Percentiles rank a stretch among this genome's conserved stretches.
Evolutionary conservation across 2,888 invertebrate species (phyloP).

Genomic region (Ceratothoa steindachneri): DNA sequence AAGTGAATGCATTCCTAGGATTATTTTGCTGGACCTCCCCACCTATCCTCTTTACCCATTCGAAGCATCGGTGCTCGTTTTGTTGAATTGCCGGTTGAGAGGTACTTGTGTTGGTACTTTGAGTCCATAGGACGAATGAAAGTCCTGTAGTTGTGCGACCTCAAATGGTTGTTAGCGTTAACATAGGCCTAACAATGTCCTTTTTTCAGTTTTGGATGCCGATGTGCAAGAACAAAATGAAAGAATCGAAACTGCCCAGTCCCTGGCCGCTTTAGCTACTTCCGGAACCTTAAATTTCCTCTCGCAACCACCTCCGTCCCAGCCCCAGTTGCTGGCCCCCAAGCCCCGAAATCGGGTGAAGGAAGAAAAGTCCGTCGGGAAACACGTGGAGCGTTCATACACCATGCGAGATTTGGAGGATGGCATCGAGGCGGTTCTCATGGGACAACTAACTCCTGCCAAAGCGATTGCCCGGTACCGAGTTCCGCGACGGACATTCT

Average conservation of each 20-base stretch:
- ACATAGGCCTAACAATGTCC: no score
- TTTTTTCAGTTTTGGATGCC: not conserved
- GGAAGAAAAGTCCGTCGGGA: slow-evolving; percentile 13
- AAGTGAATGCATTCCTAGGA: no score
- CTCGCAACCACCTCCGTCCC: not conserved
- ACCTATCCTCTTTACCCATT: no score
- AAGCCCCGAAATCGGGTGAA: not conserved
- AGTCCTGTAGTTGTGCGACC: no score
- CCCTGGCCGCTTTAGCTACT: not conserved
- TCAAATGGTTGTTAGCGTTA: no score
- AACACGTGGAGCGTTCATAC: slow-evolving; percentile 31
- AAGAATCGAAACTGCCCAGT: not conserved
- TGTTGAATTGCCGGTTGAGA: no score
- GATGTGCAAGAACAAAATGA: not conserved
- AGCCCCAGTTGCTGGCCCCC: not conserved
- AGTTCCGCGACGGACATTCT: slow-evolving; percentile 37
- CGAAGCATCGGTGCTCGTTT: no score
- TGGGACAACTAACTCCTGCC: slow-evolving; percentile 34
- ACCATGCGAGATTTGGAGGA: slow-evolving; percentile 34
- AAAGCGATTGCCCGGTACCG: slow-evolving; percentile 34
- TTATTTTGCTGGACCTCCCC: no score
- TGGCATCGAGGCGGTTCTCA: slow-evolving; percentile 37
- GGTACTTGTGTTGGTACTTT: no score
- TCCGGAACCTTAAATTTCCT: not conserved
- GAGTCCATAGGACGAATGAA: no score